Evolutionary conservation across 1,140 invertebrate genomes (phyloP).

Genomic region (Ridgeia piscesae): DNA sequence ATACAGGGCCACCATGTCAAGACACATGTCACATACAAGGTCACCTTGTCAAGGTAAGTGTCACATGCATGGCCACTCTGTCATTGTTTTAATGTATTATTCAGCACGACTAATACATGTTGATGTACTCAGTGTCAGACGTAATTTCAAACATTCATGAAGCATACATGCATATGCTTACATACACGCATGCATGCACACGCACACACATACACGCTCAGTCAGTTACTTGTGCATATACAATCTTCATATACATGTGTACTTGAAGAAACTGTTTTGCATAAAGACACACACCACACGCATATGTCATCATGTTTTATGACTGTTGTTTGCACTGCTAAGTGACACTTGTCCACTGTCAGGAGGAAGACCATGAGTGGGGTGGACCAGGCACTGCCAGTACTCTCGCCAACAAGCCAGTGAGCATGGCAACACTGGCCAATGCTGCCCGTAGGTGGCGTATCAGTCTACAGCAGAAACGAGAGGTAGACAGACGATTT

Average conservation of each 20-base stretch:
- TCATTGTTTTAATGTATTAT: no score
- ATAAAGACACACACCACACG: no score
- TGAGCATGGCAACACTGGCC: conserved; percentile 44
- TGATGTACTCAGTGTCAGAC: no score
- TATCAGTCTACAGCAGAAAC: neutral
- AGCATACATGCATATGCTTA: no score
- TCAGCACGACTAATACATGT: no score
- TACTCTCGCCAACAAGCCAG: conserved; percentile 37
- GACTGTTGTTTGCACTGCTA: neutral
- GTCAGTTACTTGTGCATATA: neutral
- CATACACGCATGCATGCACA: no score
- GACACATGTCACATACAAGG: conserved; percentile 66
- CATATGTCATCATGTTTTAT: conserved; percentile 10
- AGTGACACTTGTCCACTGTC: conserved; percentile 14
- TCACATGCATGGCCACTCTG: no score
- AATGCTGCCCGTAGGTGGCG: conserved; percentile 54
- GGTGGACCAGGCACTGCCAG: conserved; percentile 42
- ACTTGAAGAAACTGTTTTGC: neutral
- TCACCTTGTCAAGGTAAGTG: conserved; percentile 69
- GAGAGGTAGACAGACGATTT: neutral
- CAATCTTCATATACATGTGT: neutral
- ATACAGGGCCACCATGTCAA: no score
- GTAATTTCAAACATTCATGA: no score
- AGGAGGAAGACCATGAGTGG: conserved; percentile 69
- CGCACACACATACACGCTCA: neutral